Evolutionary conservation across 2,888 invertebrate species (phyloP).

Genomic region (Adineta ricciae): DNA sequence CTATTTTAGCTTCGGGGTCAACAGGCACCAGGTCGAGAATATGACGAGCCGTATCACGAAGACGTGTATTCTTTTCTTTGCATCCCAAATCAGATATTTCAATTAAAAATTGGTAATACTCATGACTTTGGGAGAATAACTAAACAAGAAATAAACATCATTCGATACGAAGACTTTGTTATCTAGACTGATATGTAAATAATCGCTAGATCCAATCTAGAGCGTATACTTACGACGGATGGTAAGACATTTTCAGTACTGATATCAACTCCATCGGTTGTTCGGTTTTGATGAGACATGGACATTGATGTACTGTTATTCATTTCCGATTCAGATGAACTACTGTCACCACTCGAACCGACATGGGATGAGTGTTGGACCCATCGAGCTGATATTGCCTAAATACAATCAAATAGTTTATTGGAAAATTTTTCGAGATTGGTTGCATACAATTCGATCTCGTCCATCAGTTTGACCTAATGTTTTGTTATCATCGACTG

Average conservation of each 20-base stretch:
- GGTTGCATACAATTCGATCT: slow-evolving; percentile 70
- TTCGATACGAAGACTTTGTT: background rate
- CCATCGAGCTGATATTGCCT: background rate
- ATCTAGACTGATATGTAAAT: no score
- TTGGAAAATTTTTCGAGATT: background rate
- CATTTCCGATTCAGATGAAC: background rate
- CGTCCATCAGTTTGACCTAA: slow-evolving; percentile 72
- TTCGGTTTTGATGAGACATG: background rate
- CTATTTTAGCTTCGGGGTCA: slow-evolving; percentile 47
- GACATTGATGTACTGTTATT: background rate
- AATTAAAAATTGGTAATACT: slow-evolving; percentile 53
- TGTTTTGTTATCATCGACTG: slow-evolving; percentile 73
- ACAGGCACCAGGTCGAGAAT: slow-evolving; percentile 72
- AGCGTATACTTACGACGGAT: background rate
- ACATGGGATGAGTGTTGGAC: background rate
- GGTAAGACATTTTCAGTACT: background rate
- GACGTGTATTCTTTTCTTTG: slow-evolving; percentile 64
- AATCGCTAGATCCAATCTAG: no score
- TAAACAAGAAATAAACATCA: background rate
- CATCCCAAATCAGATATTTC: slow-evolving; percentile 80
- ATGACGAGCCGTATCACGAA: slow-evolving; percentile 72
- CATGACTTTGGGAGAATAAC: slow-evolving; percentile 71
- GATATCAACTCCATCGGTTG: background rate
- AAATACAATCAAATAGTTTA: background rate
- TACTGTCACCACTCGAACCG: background rate